These are phyloP conservation scores for Lingula anatina DNA, from an alignment of 2,888 invertebrate genomes.

Conservation along the genomic window DNA sequence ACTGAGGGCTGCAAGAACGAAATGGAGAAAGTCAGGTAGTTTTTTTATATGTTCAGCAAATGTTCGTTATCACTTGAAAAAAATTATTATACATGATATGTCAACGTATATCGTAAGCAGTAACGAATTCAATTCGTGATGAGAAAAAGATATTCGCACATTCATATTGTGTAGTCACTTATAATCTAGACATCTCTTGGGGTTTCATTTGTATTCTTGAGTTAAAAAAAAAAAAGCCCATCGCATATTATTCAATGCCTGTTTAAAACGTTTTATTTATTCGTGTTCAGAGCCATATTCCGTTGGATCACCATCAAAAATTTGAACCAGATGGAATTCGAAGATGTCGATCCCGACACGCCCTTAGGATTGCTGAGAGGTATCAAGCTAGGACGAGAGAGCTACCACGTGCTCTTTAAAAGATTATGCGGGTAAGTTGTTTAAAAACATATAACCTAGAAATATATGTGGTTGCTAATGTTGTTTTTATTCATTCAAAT, in stretches of 20 bases:
- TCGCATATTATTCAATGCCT: too few species aligned
- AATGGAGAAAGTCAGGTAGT: conserved; percentile 87
- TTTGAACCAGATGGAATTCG: conserved; percentile 85
- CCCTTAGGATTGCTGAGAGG: conserved; percentile 77
- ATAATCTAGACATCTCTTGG: background rate
- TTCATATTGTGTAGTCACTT: background rate
- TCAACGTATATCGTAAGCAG: background rate
- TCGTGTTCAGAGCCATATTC: conserved; percentile 72
- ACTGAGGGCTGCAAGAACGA: conserved; percentile 90
- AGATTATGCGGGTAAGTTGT: conserved; percentile 86
- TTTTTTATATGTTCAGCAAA: background rate
- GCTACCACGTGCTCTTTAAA: conserved; percentile 97
- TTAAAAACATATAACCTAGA: too few species aligned
- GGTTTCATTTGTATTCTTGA: too few species aligned
- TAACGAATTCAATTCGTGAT: too few species aligned
- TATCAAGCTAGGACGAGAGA: conserved; percentile 97
- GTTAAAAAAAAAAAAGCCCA: background rate
- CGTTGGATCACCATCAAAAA: conserved; percentile 99
- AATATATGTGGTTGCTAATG: too few species aligned
- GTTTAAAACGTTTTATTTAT: background rate
- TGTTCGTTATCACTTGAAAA: background rate
- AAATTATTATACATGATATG: background rate
- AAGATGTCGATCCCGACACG: conserved; percentile 79
- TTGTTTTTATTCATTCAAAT: too few species aligned
- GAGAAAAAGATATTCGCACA: too few species aligned